Evolutionary conservation across 2,797 vertebrate species (phyloP).

Genomic region (Pseudochromis fuscus): DNA sequence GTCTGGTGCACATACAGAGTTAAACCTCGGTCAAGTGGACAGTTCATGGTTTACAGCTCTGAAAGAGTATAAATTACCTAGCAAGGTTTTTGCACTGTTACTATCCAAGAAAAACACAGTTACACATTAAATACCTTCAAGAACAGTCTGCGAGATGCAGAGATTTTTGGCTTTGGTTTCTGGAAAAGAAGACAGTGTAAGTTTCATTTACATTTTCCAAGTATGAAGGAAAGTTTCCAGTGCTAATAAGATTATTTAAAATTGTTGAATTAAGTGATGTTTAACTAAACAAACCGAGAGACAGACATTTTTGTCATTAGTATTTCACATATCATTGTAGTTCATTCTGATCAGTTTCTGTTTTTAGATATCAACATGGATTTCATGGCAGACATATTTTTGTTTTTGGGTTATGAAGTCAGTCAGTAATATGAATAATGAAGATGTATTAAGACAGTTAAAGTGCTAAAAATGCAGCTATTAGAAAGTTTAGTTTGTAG

Average conservation of each 20-base stretch:
- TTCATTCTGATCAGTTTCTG: neutral
- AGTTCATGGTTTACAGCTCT: constrained; percentile 5
- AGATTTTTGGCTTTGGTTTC: constrained; percentile 85
- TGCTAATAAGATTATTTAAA: neutral
- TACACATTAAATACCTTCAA: constrained; percentile 78
- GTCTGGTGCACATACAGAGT: constrained; percentile 70
- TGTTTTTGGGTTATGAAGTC: neutral
- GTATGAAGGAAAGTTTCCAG: neutral
- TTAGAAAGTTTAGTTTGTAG: neutral
- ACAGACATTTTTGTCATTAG: neutral
- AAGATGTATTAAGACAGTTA: neutral
- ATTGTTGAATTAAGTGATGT: neutral
- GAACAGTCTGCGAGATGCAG: constrained; percentile 84
- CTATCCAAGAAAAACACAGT: constrained; percentile 1
- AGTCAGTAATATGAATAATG: neutral
- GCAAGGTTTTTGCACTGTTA: neutral
- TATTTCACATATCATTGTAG: neutral
- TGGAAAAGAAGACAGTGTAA: constrained; percentile 51
- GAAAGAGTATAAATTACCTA: neutral
- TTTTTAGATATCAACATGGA: too few relatives aligned
- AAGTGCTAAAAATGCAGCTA: neutral
- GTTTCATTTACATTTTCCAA: constrained; percentile 13
- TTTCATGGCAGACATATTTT: neutral
- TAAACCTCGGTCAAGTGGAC: constrained; percentile 2
- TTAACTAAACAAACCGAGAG: neutral